A percentile compares a stretch with the other conserved stretches of the same genome.
These are phyloP conservation scores for Manis javanica DNA, from an alignment of 2,797 vertebrate species.

Conservation along the genomic window DNA sequence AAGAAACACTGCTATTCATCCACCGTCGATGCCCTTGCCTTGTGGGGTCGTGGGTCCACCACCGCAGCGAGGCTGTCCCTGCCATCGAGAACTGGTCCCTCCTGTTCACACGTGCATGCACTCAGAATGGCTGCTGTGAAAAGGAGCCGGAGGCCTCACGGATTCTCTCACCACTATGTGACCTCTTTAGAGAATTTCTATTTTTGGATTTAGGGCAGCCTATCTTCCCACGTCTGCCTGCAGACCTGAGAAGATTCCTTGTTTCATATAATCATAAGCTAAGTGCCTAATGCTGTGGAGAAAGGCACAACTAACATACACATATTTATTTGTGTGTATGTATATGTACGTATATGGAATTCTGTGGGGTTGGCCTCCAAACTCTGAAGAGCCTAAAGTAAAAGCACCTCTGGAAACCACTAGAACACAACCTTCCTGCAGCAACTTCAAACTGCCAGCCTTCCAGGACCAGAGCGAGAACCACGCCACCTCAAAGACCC, in stretches of 20 bases:
- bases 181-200: constrained; percentile 44
- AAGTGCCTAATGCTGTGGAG: background rate
- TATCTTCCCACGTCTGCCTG: constrained; percentile 10
- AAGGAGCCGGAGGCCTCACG: background rate
- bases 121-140: background rate
- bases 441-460: background rate
- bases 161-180: background rate
- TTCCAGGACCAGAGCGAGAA: background rate
- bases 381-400: background rate
- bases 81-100: background rate
- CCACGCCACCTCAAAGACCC: background rate
- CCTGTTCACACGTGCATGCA: background rate
- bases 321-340: background rate
- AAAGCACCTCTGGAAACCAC: background rate
- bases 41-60: too few species aligned
- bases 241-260: background rate
- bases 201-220: background rate
- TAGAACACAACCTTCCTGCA: background rate
- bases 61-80: background rate
- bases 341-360: background rate
- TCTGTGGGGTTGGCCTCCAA: background rate
- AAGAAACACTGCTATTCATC: background rate
- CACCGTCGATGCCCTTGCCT: too few species aligned
- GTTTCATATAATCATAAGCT: background rate
- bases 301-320: background rate